A percentile compares a stretch with the other conserved stretches of the same genome.
Conservation (phyloP, 92 coral and sea anemone species). For the Anthopleura xanthogrammica region DNA sequence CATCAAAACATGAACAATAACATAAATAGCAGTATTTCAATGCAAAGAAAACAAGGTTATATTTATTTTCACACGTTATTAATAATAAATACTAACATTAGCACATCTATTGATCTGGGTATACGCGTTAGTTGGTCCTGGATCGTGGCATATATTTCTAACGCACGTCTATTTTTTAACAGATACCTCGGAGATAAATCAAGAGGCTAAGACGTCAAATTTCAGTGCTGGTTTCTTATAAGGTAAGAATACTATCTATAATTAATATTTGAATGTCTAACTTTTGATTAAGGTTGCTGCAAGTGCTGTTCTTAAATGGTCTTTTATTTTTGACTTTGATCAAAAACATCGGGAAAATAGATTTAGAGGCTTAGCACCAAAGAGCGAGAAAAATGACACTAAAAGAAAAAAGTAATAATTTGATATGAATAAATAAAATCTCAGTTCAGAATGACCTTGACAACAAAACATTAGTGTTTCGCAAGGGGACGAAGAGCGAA, state of each 20-base stretch:
- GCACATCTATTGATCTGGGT: background rate
- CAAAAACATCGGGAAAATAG: background rate
- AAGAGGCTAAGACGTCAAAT: background rate
- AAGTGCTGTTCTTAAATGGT: background rate
- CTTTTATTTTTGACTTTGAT: background rate
- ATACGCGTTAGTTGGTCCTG: background rate
- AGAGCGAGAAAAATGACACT: too few species aligned
- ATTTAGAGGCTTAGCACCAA: too few species aligned
- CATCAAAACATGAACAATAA: background rate
- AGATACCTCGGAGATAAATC: background rate
- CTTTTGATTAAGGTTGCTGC: background rate
- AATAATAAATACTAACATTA: background rate
- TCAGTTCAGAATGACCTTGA: too few species aligned
- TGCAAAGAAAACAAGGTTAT: background rate
- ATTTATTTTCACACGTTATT: background rate
- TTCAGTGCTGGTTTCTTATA: background rate
- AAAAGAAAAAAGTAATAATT: too few species aligned
- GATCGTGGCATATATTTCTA: background rate
- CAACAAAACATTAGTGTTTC: too few species aligned
- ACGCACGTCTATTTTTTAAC: background rate
- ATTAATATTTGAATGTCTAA: too few species aligned
- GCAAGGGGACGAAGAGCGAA: too few species aligned
- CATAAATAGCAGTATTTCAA: background rate
- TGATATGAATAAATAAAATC: too few species aligned
- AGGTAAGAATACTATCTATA: background rate